phyloP scores from a whole-genome alignment of 2,113 vertebrate genomes.

The Aegotheles bennettii region DNA sequence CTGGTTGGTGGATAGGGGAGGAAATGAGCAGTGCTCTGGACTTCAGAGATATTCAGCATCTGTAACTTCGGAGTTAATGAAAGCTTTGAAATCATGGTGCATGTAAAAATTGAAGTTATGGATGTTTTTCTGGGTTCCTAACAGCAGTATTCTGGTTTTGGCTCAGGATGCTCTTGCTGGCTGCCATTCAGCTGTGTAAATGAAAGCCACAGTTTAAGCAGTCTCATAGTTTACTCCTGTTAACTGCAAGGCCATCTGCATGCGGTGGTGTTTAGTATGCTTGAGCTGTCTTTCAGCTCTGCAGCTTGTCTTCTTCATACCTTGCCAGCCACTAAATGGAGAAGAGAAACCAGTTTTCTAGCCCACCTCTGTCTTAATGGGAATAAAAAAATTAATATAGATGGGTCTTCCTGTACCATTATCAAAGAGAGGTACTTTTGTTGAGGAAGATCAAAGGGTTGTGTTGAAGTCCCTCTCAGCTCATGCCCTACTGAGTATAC shows the following conservation, averaged over 20 bases:
- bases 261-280: not conserved
- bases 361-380: not conserved
- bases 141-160: not conserved
- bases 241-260: not conserved
- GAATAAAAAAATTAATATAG: not conserved
- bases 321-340: not conserved
- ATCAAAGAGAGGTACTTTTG: not conserved
- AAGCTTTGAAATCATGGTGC: not conserved
- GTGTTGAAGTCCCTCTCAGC: not conserved
- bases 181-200: not conserved
- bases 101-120: not conserved
- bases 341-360: not conserved
- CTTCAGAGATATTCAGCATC: not conserved
- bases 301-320: not conserved
- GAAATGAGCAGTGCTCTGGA: not conserved
- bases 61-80: not conserved
- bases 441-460: not conserved
- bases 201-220: not conserved
- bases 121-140: not conserved
- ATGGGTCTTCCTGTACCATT: not conserved
- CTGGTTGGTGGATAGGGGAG: not conserved
- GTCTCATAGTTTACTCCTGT: not conserved
- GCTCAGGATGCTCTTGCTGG: not conserved
- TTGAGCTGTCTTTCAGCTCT: not conserved
- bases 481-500: not conserved